A percentile compares a stretch with the other conserved stretches of the same genome.
Conservation (phyloP, 2,113 vertebrate species). For the Cyprinus carpio region DNA sequence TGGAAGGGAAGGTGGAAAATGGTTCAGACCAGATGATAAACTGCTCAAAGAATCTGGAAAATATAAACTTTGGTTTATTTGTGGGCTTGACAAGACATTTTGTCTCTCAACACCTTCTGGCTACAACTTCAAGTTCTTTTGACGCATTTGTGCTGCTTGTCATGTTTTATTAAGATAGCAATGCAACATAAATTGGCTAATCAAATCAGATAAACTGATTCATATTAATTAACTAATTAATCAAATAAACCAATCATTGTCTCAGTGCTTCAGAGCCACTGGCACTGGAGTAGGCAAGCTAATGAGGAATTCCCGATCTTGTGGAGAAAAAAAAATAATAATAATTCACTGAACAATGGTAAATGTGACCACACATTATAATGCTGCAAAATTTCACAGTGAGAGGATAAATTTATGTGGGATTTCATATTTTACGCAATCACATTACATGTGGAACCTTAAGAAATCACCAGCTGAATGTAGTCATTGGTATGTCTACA, state of each 20-base stretch:
- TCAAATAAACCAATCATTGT: not conserved
- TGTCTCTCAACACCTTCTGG: not conserved
- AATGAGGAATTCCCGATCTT: not conserved
- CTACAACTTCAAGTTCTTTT: not conserved
- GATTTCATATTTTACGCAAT: not conserved
- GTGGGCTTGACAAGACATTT: conserved; percentile 6
- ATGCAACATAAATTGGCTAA: not conserved
- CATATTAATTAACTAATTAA: not conserved
- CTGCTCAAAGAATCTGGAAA: conserved; percentile 1
- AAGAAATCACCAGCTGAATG: not conserved
- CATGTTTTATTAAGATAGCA: not conserved
- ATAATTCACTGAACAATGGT: not conserved
- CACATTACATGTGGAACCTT: not conserved
- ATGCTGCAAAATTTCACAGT: not conserved
- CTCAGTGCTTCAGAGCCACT: not conserved
- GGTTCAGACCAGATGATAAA: not conserved
- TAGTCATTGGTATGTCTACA: not conserved
- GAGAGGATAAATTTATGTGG: not conserved
- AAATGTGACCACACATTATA: not conserved
- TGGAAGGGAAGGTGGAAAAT: conserved; percentile 9
- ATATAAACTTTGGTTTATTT: conserved; percentile 14
- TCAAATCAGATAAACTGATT: not conserved
- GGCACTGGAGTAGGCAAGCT: not conserved
- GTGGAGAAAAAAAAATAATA: not conserved
- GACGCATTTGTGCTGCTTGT: not conserved